A percentile compares a stretch with the other conserved stretches of the same genome.
Evolutionary conservation across 2,888 invertebrate genomes (phyloP).

Genomic region (Pharmacophagus antenor): DNA sequence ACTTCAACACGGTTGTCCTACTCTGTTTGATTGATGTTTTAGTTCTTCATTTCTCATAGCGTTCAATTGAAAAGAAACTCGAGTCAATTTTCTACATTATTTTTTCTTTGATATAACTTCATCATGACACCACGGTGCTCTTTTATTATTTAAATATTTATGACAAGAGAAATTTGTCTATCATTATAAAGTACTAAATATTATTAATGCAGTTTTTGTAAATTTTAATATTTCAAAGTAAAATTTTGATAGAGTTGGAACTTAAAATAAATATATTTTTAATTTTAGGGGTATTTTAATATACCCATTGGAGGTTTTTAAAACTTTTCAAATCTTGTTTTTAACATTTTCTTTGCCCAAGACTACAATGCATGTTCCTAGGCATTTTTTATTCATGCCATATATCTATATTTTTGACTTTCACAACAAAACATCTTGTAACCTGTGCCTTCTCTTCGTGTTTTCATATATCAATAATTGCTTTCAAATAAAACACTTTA

Average conservation of each 20-base stretch:
- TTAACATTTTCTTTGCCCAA: slow-evolving; percentile 12
- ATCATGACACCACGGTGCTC: slow-evolving; percentile 5
- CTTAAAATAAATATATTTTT: slow-evolving; percentile 24
- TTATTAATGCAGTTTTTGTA: slow-evolving; percentile 42
- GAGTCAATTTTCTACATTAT: slow-evolving; percentile 7
- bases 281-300: slow-evolving; percentile 26
- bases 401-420: too few relatives aligned
- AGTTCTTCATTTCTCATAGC: background rate
- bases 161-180: slow-evolving; percentile 35
- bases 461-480: too few relatives aligned
- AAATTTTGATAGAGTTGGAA: slow-evolving; percentile 18
- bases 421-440: too few relatives aligned
- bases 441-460: too few relatives aligned
- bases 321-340: slow-evolving; percentile 25
- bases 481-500: too few relatives aligned
- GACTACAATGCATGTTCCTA: slow-evolving; percentile 4
- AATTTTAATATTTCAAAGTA: slow-evolving; percentile 24
- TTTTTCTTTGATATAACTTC: slow-evolving; percentile 3
- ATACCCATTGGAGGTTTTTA: slow-evolving; percentile 14
- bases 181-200: slow-evolving; percentile 49
- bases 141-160: slow-evolving; percentile 13
- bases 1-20: slow-evolving; percentile 1
- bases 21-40: slow-evolving; percentile 13
- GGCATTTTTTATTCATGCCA: too few relatives aligned
- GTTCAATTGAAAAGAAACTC: slow-evolving; percentile 10